Conservation (phyloP, 2,113 vertebrate species). For the Salvelinus namaycush region DNA sequence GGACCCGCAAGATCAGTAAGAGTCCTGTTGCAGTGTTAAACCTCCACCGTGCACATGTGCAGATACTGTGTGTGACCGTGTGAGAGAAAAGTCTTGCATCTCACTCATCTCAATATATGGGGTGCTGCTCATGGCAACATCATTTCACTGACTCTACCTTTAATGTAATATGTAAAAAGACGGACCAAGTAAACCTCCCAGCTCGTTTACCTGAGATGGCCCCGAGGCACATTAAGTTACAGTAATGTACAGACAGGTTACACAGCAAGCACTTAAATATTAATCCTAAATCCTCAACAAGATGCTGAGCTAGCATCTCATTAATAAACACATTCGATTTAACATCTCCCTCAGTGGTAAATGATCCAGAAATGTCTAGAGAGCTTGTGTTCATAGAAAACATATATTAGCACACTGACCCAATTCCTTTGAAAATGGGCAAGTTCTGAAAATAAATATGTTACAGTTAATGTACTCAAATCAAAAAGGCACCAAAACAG, state of each 20-base stretch:
- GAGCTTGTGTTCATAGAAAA: not conserved
- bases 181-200: not conserved
- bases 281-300: constrained; percentile 13
- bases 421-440: not conserved
- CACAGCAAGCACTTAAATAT: constrained; percentile 7
- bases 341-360: not conserved
- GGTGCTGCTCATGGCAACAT: no score
- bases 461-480: not conserved
- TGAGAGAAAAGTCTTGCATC: no score
- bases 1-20: no score
- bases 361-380: not conserved
- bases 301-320: not conserved
- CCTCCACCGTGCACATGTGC: no score
- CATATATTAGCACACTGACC: not conserved
- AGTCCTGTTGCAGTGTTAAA: not conserved
- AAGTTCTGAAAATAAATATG: not conserved
- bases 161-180: constrained; percentile 17
- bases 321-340: constrained; percentile 2
- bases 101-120: no score
- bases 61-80: no score
- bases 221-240: not conserved
- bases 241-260: constrained; percentile 21
- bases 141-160: not conserved
- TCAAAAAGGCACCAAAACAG: not conserved
- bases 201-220: constrained; percentile 1